Base-by-base conservation (phyloP, 2,888 invertebrate genomes). In the Aelia acuminata region DNA sequence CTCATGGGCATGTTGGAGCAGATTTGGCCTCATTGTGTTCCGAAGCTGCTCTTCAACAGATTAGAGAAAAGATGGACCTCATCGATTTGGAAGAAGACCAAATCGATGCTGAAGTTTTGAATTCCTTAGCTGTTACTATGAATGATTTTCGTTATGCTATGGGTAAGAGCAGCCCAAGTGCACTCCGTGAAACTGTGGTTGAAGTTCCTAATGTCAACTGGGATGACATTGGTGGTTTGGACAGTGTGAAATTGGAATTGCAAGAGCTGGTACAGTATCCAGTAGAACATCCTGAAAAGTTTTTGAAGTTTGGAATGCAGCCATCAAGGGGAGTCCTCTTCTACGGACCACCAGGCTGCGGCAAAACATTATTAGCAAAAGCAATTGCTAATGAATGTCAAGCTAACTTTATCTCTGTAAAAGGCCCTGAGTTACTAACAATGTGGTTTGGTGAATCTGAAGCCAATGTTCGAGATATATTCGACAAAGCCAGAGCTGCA, bases 381-480 rank as follows among this genome's bases (percentile, higher is more conserved):
- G 99, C 99, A 1, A 99, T 99, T 92, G 99, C 99, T 89, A 99
- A 99, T 92, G 99, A 99, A 93, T 99, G 99, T 92, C 99, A 99
- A 93, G 99, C 99, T 48, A 99, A 99, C 93, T 99, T 99, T 93
- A 99, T 99, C 92, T 98, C 98, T 0, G 97, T 99, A 91, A 99
- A 99, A 93, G 99, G 99, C 1, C 97, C 97, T 0, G 99, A 99
- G 92, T 94, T 99, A 90, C 94, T 99, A 89, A 99, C 99, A 85
- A 99, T 99, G 99, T 99, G 99, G 99, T 99, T 99, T 92, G 99
- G 99, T 92, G 99, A 99, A 93, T 99, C 99, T 31, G 99, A 99
- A 93, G 99, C 99, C 87, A 99, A 99, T 92, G 99, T 99, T 90
- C 95, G 99, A 91, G 99, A 99, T 93, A 98, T 99, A 91, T 99